Conservation (phyloP, 1,140 invertebrate species). For the Zaprionus davidi region DNA sequence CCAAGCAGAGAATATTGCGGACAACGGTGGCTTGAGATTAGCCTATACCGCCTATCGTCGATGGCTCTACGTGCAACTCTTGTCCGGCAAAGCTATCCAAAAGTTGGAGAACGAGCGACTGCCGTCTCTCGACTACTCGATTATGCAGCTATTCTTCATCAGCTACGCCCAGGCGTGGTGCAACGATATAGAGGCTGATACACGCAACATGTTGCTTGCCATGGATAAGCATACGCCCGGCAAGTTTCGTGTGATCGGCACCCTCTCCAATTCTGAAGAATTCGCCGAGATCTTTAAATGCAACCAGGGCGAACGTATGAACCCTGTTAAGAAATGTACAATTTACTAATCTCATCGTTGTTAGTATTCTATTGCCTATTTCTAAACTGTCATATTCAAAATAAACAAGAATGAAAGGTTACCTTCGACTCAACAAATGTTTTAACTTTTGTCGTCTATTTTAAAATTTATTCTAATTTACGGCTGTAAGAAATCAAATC, state of each 20-base stretch:
- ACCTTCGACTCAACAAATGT: no score
- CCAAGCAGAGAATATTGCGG: slow-evolving; percentile 88
- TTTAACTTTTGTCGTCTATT: no score
- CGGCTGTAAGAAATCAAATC: no score
- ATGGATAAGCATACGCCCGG: neutral
- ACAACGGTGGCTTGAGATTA: slow-evolving; percentile 88
- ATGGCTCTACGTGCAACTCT: slow-evolving; percentile 85
- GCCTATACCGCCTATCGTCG: slow-evolving; percentile 86
- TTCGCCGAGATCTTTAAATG: slow-evolving; percentile 88
- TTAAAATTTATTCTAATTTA: no score
- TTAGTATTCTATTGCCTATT: no score
- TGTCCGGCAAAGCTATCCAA: neutral
- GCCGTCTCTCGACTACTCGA: slow-evolving; percentile 85
- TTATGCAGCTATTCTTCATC: slow-evolving; percentile 90
- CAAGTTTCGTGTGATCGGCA: slow-evolving; percentile 83
- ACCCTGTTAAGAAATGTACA: neutral
- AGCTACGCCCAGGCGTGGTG: neutral
- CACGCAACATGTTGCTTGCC: neutral
- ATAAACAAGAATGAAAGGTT: no score
- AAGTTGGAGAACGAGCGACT: slow-evolving; percentile 83
- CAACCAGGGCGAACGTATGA: neutral
- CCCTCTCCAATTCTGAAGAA: slow-evolving; percentile 87
- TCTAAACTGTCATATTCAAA: neutral
- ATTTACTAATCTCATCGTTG: neutral
- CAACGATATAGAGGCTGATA: neutral